phyloP scores from a whole-genome alignment of 2,888 invertebrate species.

The Venusia cambrica region DNA sequence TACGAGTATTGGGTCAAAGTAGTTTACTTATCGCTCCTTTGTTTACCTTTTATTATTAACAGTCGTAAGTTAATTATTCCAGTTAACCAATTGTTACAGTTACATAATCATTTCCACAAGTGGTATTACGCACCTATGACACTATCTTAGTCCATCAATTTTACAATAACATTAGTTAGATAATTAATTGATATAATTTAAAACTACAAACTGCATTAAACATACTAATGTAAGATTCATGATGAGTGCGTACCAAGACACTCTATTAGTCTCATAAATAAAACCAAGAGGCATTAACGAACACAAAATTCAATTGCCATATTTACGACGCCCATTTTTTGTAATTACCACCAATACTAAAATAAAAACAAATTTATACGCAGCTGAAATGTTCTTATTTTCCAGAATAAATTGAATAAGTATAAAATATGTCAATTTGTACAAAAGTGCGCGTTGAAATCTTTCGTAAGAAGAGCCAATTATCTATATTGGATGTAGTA shows the following conservation, averaged over 20 bases:
- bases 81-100: constrained; percentile 17
- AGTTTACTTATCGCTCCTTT: constrained; percentile 38
- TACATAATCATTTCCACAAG: constrained; percentile 13
- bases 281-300: too few relatives aligned
- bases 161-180: too few relatives aligned
- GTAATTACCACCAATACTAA: too few relatives aligned
- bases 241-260: too few relatives aligned
- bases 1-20: constrained; percentile 39
- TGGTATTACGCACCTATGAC: constrained; percentile 8
- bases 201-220: too few relatives aligned
- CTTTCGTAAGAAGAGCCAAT: constrained; percentile 48
- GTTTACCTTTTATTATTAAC: constrained; percentile 33
- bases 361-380: too few relatives aligned
- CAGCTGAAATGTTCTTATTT: constrained; percentile 1
- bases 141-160: constrained; percentile 1
- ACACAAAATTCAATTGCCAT: too few relatives aligned
- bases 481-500: too few relatives aligned
- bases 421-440: constrained; percentile 4
- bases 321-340: too few relatives aligned
- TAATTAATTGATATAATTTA: too few relatives aligned
- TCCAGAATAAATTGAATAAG: constrained; percentile 5
- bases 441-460: constrained; percentile 63
- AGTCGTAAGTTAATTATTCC: constrained; percentile 29
- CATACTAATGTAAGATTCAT: too few relatives aligned
- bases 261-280: too few relatives aligned